Evolutionary conservation across 2,113 vertebrate species (phyloP).

Genomic region (Archocentrus centrarchus): DNA sequence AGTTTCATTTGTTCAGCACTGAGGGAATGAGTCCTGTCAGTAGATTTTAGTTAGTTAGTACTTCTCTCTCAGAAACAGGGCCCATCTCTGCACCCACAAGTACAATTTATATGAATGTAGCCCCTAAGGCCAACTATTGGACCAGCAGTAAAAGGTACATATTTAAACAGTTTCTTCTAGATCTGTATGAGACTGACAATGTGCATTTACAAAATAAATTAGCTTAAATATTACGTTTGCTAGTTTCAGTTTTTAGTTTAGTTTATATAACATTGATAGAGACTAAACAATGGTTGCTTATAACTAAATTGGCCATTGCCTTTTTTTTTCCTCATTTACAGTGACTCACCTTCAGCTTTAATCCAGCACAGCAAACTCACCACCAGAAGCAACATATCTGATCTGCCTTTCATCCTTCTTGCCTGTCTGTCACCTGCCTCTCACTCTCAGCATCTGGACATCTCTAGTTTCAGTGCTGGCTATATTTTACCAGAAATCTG

Average conservation of each 20-base stretch:
- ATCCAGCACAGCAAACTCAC: slow-evolving; percentile 34
- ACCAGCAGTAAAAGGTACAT: neutral
- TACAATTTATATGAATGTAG: neutral
- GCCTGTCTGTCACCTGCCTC: neutral
- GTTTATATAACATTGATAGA: neutral
- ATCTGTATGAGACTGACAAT: neutral
- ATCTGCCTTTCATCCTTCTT: neutral
- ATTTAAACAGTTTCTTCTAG: neutral
- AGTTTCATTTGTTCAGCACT: neutral
- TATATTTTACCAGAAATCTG: neutral
- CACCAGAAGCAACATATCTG: slow-evolving; percentile 23
- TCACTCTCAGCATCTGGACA: neutral
- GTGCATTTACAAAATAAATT: neutral
- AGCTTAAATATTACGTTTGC: no score
- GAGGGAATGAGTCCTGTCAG: neutral
- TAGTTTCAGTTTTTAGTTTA: neutral
- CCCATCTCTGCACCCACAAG: accelerated
- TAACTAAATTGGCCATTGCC: neutral
- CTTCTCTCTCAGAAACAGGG: neutral
- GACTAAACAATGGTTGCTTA: neutral
- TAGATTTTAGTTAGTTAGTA: accelerated
- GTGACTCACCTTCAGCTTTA: slow-evolving; percentile 25
- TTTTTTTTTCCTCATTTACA: neutral
- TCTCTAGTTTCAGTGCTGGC: neutral
- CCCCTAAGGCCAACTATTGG: neutral